Evolutionary conservation across 2,888 invertebrate species (phyloP).

Genomic region (Dynastes hyllus): DNA sequence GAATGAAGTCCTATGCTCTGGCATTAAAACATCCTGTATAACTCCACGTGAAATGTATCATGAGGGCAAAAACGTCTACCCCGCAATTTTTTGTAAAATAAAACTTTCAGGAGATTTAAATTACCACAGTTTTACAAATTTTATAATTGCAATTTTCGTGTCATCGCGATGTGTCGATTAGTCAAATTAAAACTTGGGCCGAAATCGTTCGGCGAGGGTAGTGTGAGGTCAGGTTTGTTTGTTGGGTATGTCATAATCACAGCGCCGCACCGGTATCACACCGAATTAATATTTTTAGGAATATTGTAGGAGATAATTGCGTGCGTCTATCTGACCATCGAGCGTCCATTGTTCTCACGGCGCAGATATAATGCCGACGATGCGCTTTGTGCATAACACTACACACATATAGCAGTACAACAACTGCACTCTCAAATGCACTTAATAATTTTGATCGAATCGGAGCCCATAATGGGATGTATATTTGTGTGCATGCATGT

Average conservation of each 20-base stretch:
- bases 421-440: slow-evolving; percentile 51
- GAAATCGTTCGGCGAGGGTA: slow-evolving; percentile 16
- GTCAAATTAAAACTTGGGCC: no score
- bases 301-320: slow-evolving; percentile 53
- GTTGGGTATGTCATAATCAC: slow-evolving; percentile 52
- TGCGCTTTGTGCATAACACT: slow-evolving; percentile 47
- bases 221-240: slow-evolving; percentile 39
- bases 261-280: slow-evolving; percentile 46
- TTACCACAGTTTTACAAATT: slow-evolving; percentile 68
- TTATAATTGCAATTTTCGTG: slow-evolving; percentile 66
- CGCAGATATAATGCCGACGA: slow-evolving; percentile 44
- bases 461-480: slow-evolving; percentile 49
- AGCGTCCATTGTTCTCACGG: slow-evolving; percentile 48
- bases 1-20: no score
- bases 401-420: slow-evolving; percentile 48
- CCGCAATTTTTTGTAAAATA: slow-evolving; percentile 37
- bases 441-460: slow-evolving; percentile 53
- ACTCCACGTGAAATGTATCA: neutral
- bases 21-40: neutral
- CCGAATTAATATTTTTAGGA: slow-evolving; percentile 54
- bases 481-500: slow-evolving; percentile 49
- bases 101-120: no score
- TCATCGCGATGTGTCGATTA: slow-evolving; percentile 55
- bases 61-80: slow-evolving; percentile 35
- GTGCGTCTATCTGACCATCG: slow-evolving; percentile 50